Base-by-base conservation (phyloP, 2,797 vertebrate genomes). In the Eidolon dupreanum region DNA sequence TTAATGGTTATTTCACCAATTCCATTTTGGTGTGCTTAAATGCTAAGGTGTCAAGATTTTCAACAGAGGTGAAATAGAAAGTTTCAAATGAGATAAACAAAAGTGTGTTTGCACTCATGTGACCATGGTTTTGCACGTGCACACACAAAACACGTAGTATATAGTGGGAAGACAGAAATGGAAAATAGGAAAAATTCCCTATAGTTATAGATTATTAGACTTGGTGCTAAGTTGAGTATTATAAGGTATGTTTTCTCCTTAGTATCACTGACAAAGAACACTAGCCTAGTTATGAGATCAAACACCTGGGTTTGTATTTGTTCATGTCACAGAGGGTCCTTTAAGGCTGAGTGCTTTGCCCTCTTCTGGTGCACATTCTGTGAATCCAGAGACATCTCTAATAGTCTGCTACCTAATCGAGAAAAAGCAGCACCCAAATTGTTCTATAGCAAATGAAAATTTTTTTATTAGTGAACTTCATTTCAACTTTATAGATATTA, bases 401-500 rank as follows among this genome's bases (percentile, higher is more conserved):
- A 92, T 77, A 43, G 28, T 57, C 43, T 46, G 20, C 38, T 94
- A 24, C 93, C 89, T 94, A 97, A 94, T 97, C 93, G 95, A 92
- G 94, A 96, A 66, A 90, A 93, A 95, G 70, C 15, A 87, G 77
- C 55, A 43, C 55, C 82, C 93, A 92, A 46, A 92, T 90, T 93
- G 65, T 96, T 84, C 90, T 94, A 86, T 0, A 46, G 96, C 43
- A 8, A 78, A 57, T 81, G 94, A 66, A 71, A 88, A 12, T 57
- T 38, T 57, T 90, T 96, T 95, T 92, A 93, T 97, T 89, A 59
- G 92, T 83, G 85, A 97, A 74, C 90, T 97, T 88, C 65, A 91
- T 89, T 95, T 95, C 68, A 93, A 31, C 92, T 96, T 97, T 96
- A 97, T 94, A 96, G 90, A 90, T 97, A 95, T 92, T 93, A 91